phyloP scores from a whole-genome alignment of 1,140 invertebrate species.

The Drosophila navojoa region DNA sequence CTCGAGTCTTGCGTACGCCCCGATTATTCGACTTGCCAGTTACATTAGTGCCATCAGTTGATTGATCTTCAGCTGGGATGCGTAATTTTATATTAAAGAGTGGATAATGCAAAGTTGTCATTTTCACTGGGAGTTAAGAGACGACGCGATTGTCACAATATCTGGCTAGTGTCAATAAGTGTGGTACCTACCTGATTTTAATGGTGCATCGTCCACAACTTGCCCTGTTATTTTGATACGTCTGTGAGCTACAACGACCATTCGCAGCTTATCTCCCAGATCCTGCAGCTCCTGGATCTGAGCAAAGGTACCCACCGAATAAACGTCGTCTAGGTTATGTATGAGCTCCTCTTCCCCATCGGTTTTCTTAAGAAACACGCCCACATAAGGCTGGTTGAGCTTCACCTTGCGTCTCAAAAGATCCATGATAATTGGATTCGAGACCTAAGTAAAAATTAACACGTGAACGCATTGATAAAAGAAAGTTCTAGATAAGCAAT shows the following conservation, averaged over 20 bases:
- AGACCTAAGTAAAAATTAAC: constrained; percentile 88
- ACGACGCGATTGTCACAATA: constrained; percentile 61
- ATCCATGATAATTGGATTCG: constrained; percentile 94
- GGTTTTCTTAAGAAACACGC: constrained; percentile 98
- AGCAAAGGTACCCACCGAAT: constrained; percentile 97
- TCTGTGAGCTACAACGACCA: constrained; percentile 97
- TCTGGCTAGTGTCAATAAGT: constrained; percentile 37
- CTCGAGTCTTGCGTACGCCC: constrained; percentile 85
- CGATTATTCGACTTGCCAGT: constrained; percentile 61
- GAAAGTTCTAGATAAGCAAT: constrained; percentile 23
- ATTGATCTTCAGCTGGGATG: constrained; percentile 82
- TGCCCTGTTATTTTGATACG: constrained; percentile 92
- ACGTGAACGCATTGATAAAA: not conserved
- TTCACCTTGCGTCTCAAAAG: constrained; percentile 97
- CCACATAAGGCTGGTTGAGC: constrained; percentile 98
- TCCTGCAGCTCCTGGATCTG: constrained; percentile 99
- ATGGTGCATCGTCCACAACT: constrained; percentile 88
- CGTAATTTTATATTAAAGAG: constrained; percentile 83
- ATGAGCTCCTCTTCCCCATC: constrained; percentile 96
- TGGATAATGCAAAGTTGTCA: constrained; percentile 84
- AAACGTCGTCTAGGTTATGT: constrained; percentile 93
- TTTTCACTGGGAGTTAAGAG: constrained; percentile 79
- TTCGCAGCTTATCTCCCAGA: constrained; percentile 93
- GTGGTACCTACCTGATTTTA: constrained; percentile 72
- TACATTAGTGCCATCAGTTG: constrained; percentile 42